Evolutionary conservation across 1,140 invertebrate genomes (phyloP).

Genomic region (Drosophila hydei): DNA sequence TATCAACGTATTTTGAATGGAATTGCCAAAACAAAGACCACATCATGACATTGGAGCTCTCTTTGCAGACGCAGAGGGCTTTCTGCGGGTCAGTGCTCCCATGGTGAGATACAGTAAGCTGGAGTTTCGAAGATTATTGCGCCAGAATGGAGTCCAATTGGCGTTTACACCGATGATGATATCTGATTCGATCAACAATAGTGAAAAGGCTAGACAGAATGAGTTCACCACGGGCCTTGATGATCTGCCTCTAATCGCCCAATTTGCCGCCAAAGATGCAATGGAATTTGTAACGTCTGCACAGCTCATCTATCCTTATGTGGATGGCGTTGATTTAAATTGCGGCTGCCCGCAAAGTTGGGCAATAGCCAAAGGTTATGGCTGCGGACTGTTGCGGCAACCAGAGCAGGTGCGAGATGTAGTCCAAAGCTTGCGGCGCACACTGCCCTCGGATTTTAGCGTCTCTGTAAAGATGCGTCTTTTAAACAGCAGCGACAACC

Average conservation of each 20-base stretch:
- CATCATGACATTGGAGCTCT: conserved; percentile 86
- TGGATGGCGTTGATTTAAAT: conserved; percentile 95
- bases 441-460: conserved; percentile 90
- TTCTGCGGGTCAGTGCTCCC: conserved; percentile 93
- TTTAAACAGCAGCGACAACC: conserved; percentile 82
- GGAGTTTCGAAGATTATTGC: conserved; percentile 71
- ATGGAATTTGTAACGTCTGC: conserved; percentile 94
- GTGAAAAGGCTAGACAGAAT: conserved; percentile 92
- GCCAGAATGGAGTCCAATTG: conserved; percentile 93
- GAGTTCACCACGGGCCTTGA: conserved; percentile 93
- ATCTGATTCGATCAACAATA: conserved; percentile 95
- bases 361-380: conserved; percentile 96
- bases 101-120: conserved; percentile 98
- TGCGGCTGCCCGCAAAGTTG: conserved; percentile 98
- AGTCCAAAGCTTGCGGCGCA: conserved; percentile 89
- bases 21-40: conserved; percentile 54
- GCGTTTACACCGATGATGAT: conserved; percentile 98
- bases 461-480: conserved; percentile 97
- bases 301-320: conserved; percentile 92
- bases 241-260: conserved; percentile 94
- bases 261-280: conserved; percentile 96
- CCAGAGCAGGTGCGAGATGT: conserved; percentile 94
- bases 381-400: conserved; percentile 92
- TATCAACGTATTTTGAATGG: conserved; percentile 21
- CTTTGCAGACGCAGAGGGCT: conserved; percentile 86